A percentile compares a stretch with the other conserved stretches of the same genome.
phyloP scores from a whole-genome alignment of 2,888 invertebrate species.

The Micropterix aruncella region DNA sequence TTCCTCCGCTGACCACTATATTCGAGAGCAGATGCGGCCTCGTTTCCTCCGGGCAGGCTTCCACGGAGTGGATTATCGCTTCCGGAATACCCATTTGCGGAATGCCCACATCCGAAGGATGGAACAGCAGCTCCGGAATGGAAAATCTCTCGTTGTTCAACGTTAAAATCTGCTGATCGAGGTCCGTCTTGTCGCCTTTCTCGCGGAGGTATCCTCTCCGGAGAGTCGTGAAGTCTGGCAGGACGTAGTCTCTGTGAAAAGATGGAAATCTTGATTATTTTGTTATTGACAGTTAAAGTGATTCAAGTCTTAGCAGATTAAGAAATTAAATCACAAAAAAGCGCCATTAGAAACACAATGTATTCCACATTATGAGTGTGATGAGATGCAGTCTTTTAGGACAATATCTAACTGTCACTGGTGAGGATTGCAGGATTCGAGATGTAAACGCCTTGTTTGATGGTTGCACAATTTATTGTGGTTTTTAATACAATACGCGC shows the following conservation, averaged over 20 bases:
- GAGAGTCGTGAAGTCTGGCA: constrained; percentile 90
- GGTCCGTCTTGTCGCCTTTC: constrained; percentile 23
- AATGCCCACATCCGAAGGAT: constrained; percentile 90
- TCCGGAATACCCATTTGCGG: constrained; percentile 86
- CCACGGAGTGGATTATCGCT: constrained; percentile 67
- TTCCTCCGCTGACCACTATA: constrained; percentile 76
- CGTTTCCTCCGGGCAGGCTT: constrained; percentile 56
- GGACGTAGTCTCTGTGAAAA: constrained; percentile 89
- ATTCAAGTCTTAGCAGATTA: no score
- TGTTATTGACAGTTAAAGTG: no score
- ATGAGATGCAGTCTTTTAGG: no score
- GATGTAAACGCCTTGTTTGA: no score
- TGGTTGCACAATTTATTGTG: no score
- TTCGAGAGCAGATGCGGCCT: constrained; percentile 68
- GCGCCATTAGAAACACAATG: no score
- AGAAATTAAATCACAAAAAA: no score
- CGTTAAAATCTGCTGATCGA: constrained; percentile 63
- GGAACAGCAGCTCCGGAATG: constrained; percentile 88
- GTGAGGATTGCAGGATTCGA: no score
- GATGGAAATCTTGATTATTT: no score
- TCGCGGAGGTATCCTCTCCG: constrained; percentile 57
- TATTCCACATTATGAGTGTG: no score
- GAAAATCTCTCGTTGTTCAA: constrained; percentile 90
- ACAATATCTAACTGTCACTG: no score
- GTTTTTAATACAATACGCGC: no score